Percentiles rank a stretch among this genome's conserved stretches.
Evolutionary conservation across 2,113 vertebrate species (phyloP).

Genomic region (Ursus arctos): DNA sequence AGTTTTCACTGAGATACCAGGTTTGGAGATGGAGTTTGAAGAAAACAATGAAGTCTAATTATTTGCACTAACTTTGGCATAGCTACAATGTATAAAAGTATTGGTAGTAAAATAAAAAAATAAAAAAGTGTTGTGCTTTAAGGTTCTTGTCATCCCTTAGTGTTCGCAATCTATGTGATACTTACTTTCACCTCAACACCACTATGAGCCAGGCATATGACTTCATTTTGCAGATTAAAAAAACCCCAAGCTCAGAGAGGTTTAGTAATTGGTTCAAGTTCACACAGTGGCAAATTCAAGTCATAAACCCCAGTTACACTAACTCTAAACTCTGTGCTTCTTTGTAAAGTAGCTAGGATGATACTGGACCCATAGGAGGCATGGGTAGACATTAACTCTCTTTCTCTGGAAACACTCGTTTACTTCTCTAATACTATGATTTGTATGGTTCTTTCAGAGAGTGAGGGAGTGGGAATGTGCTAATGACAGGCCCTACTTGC

Average conservation of each 20-base stretch:
- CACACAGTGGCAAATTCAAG: neutral
- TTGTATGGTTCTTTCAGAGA: neutral
- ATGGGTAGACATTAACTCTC: neutral
- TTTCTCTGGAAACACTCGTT: neutral
- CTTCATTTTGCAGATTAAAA: neutral
- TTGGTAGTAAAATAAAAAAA: neutral
- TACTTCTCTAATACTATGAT: neutral
- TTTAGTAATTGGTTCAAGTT: neutral
- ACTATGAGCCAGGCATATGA: neutral
- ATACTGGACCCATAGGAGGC: neutral
- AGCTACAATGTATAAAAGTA: neutral
- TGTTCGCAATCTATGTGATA: neutral
- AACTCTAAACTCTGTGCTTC: neutral
- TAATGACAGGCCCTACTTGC: neutral
- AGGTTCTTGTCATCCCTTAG: neutral
- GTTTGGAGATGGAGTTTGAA: constrained; percentile 23
- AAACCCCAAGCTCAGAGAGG: neutral
- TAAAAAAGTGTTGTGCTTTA: neutral
- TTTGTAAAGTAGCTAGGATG: neutral
- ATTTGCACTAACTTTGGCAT: neutral
- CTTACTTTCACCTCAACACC: neutral
- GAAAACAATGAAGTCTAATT: neutral
- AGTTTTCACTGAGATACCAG: neutral
- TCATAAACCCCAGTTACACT: neutral
- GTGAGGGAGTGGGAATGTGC: neutral